Base-by-base conservation (phyloP, 35 echinoderm and acorn worm genomes). In the Hemicentrotus pulcherrimus region DNA sequence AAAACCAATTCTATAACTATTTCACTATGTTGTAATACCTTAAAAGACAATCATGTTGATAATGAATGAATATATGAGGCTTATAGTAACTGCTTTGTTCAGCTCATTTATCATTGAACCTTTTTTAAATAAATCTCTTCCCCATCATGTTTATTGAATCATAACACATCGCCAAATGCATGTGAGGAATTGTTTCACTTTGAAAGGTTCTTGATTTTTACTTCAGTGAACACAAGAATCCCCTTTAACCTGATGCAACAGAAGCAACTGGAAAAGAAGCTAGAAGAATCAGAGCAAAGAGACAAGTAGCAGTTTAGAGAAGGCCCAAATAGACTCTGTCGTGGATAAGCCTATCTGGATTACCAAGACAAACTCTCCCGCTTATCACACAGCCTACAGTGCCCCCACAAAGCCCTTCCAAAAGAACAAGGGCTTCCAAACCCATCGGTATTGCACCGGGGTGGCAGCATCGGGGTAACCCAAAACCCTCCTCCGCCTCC, bases 281-380 rank as follows among this genome's bases (percentile, higher is more conserved):
- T 24, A n/a, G 61, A 78, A 8, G 65, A n/a, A 28, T 7, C 24
- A 28, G 19, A 22, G 65, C 65, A 78, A 78, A 78, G 65, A 78
- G 65, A 78, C 65, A 78, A 78, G 65, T 78, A 78, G 65, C 65
- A 78, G 65, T 90, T 90, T 90, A 90, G 88, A 90, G 19, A 32
- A 90, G 32, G 88, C 19, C 88, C 88, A 90, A 90, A 90, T 90
- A 90, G 32, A 90, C 88, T 90, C 33, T 90, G 88, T 90, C 88
- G 46, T 90, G 88, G 46, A 47, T 90, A 90, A 90, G 88, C 88
- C 88, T 45, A 32, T 78, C 88, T 90, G 88, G 88, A 90, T 90
- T 90, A 90, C 88, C 88, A 45, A 90, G 32, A 47, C 88, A 90
- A 90, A 90, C 88, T 90, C 32, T 47, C 88, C 88, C 32, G 88